Evolutionary conservation across 1,140 invertebrate genomes (phyloP).

Genomic region (Sarcophaga peregrina): DNA sequence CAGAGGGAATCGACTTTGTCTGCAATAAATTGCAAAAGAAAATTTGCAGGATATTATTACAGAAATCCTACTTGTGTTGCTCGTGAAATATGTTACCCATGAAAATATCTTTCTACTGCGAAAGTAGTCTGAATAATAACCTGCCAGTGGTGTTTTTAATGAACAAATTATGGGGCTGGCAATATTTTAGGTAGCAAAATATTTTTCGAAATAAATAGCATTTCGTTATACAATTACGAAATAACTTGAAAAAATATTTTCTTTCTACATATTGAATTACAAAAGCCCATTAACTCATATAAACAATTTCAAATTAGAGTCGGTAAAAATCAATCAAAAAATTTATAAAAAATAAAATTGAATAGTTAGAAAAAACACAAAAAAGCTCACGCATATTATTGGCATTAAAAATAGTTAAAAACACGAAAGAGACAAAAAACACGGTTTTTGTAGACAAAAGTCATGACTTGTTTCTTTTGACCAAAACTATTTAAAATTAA

Average conservation of each 20-base stretch:
- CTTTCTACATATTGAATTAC: neutral
- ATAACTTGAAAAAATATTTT: neutral
- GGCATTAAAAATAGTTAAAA: neutral
- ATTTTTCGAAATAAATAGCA: too few species aligned
- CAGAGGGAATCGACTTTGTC: too few species aligned
- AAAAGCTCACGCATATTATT: conserved; percentile 38
- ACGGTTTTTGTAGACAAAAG: conserved; percentile 6
- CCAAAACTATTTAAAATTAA: neutral
- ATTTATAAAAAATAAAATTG: neutral
- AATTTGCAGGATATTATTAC: too few species aligned
- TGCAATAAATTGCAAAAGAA: too few species aligned
- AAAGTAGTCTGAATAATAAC: too few species aligned
- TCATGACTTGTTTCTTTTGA: conserved; percentile 10
- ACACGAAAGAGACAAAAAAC: neutral
- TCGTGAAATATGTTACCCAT: too few species aligned
- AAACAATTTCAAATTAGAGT: conserved; percentile 34
- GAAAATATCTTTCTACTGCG: too few species aligned
- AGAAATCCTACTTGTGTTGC: too few species aligned
- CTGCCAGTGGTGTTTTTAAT: too few species aligned
- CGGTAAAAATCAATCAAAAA: conserved; percentile 48
- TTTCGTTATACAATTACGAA: neutral
- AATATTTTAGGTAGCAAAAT: too few species aligned
- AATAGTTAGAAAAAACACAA: neutral
- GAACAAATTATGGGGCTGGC: too few species aligned
- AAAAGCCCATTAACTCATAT: conserved; percentile 11